Percentiles rank a stretch among this genome's conserved stretches.
phyloP scores from a whole-genome alignment of 2,888 invertebrate genomes.

The Maniola hyperantus region DNA sequence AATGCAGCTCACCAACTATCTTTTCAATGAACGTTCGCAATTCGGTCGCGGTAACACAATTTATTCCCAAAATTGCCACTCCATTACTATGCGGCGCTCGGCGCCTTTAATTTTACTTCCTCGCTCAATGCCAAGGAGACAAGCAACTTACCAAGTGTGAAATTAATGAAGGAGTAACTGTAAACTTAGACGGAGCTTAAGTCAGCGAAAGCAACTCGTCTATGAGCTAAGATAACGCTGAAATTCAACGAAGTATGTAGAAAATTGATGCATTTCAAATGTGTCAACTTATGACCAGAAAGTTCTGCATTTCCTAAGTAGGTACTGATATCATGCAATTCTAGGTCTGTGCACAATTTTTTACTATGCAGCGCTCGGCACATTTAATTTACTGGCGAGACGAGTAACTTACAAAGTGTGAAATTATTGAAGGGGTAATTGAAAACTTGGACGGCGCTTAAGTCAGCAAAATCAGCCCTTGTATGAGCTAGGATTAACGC shows the following conservation, averaged over 20 bases:
- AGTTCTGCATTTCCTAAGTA: no score
- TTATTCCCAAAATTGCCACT: slow-evolving; percentile 43
- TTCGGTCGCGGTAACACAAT: slow-evolving; percentile 42
- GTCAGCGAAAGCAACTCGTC: neutral
- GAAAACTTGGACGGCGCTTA: no score
- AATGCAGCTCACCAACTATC: slow-evolving; percentile 36
- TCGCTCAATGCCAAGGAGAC: slow-evolving; percentile 40
- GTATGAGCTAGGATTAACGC: no score
- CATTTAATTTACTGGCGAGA: no score
- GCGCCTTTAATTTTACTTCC: slow-evolving; percentile 46
- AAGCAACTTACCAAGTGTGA: slow-evolving; percentile 48
- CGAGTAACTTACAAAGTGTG: no score
- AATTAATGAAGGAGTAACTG: slow-evolving; percentile 47
- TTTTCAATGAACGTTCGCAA: slow-evolving; percentile 38
- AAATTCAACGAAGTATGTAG: neutral
- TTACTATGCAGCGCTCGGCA: no score
- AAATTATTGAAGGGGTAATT: no score
- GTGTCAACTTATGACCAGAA: no score
- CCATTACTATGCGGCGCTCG: slow-evolving; percentile 40
- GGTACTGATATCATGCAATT: no score
- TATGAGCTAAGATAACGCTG: neutral
- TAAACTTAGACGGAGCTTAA: slow-evolving; percentile 29
- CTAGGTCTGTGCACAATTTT: no score
- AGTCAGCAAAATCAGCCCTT: no score
- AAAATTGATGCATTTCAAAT: no score